These are phyloP conservation scores for Nematostella vectensis DNA, from an alignment of 92 coral and sea anemone species.

Conservation along the genomic window DNA sequence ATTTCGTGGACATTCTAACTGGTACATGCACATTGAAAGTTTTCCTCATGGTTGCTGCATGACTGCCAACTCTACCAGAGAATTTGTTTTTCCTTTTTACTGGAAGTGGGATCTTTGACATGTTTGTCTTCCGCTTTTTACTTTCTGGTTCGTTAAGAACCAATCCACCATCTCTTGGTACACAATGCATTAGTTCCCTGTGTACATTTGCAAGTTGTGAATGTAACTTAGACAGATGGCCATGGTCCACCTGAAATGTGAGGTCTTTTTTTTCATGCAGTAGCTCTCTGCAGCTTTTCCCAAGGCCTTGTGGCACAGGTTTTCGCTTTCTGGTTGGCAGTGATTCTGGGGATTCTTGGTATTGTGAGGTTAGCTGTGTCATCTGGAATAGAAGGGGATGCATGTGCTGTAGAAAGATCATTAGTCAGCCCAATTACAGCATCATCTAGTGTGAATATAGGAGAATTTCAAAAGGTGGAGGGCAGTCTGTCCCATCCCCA, in stretches of 20 bases:
- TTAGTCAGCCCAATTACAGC: background rate
- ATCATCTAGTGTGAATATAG: background rate
- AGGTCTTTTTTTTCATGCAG: background rate
- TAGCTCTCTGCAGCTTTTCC: background rate
- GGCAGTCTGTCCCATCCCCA: background rate
- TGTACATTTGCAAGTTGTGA: no score
- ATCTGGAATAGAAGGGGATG: no score
- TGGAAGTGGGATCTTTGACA: background rate
- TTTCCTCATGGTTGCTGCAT: background rate
- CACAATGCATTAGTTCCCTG: no score
- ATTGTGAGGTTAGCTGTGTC: no score
- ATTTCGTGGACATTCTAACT: no score
- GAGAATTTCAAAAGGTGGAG: background rate
- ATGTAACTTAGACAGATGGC: no score
- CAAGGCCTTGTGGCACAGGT: background rate
- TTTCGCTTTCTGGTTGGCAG: background rate
- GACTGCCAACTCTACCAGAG: background rate
- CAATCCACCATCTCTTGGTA: background rate
- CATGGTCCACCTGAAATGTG: background rate
- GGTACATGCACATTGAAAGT: background rate
- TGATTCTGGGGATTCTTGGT: background rate
- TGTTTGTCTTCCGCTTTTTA: background rate
- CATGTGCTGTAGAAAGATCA: background rate
- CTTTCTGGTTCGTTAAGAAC: background rate
- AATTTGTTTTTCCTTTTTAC: background rate